Conservation (phyloP, 1,140 invertebrate species). For the Drosophila nigromelanica region DNA sequence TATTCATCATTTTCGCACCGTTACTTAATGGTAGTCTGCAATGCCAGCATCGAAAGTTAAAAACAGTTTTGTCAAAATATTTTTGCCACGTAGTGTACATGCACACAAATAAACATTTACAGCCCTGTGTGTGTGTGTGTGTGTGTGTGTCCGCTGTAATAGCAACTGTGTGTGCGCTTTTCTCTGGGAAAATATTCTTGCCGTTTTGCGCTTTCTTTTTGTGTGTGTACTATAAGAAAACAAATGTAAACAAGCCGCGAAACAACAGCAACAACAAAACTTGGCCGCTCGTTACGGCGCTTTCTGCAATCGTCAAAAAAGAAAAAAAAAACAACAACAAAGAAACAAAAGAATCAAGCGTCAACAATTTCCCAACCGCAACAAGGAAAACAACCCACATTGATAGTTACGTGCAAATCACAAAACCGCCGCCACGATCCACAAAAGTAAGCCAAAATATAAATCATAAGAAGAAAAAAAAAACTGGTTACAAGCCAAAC, state of each 20-base stretch:
- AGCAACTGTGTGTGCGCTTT: conserved; percentile 45
- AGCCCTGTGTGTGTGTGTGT: conserved; percentile 9
- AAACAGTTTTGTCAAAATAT: no score
- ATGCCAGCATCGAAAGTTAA: no score
- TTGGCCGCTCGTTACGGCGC: conserved; percentile 10
- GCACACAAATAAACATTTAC: background rate
- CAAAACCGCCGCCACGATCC: conserved; percentile 18
- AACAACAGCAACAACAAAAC: conserved; percentile 11
- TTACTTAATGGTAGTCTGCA: no score
- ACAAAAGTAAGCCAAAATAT: conserved; percentile 73
- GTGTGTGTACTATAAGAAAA: conserved; percentile 51
- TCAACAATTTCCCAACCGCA: conserved; percentile 36
- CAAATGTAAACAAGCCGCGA: conserved; percentile 63
- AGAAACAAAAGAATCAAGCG: conserved; percentile 17
- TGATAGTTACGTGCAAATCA: conserved; percentile 61
- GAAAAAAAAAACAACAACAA: conserved; percentile 13
- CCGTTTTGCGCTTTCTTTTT: conserved; percentile 71
- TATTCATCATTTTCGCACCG: no score
- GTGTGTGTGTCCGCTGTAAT: conserved; percentile 36
- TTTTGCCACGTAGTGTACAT: no score
- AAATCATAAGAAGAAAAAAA: conserved; percentile 65
- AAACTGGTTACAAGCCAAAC: conserved; percentile 63
- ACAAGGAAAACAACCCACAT: conserved; percentile 15
- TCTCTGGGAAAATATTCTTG: conserved; percentile 75
- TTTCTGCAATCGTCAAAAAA: conserved; percentile 60